Evolutionary conservation across 1,140 invertebrate genomes (phyloP), one percentile per base, ranked within the genome.

Genomic region (Drosophila aff.): DNA sequence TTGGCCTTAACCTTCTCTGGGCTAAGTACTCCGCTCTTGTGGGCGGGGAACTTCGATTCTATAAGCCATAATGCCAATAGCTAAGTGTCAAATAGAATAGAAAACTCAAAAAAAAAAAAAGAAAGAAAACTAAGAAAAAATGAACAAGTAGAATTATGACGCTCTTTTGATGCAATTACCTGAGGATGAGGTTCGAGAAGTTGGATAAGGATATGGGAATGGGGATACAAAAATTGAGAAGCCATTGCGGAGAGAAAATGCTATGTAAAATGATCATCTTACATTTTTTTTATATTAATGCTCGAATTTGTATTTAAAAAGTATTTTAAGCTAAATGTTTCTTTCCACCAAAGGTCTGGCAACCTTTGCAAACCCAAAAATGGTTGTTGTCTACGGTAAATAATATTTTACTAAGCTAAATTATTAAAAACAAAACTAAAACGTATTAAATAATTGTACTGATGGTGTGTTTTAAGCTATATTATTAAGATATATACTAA

Each of bases 131-230:
- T 6, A 3, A 49, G 4, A 55, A 74, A 55, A 68, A 71, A 53
- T 68, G 40, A 68, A 57, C 47, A 67, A 69, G 62, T 67, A 23
- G 67, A 69, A 67, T 69, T 69, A 69, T 69, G 38, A 40, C 28
- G 28, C 66, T 44, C 53, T 68, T 77, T 62, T 78, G 41, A 77
- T 78, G 75, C 64, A 78, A 78, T 78, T 77, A 77, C 73, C 31
- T 52, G 47, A 36, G 66, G 66, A 66, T 69, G 47, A 66, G 66
- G 66, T 52, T 65, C 31, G 31, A 40, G 18, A 76, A 38, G 53
- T 43, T 65, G 61, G 28, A 18, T 61, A 49, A 31, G 21, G 46
- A 61, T 31, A 55, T 55, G 18, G 52, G 52, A 38, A 57, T 57
- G 57, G 36, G 31, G 53, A 57, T 57, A 64, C n/a, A 23, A 13